These are phyloP conservation scores for Drosophila tani DNA, from an alignment of 1,140 invertebrate species.

Conservation along the genomic window DNA sequence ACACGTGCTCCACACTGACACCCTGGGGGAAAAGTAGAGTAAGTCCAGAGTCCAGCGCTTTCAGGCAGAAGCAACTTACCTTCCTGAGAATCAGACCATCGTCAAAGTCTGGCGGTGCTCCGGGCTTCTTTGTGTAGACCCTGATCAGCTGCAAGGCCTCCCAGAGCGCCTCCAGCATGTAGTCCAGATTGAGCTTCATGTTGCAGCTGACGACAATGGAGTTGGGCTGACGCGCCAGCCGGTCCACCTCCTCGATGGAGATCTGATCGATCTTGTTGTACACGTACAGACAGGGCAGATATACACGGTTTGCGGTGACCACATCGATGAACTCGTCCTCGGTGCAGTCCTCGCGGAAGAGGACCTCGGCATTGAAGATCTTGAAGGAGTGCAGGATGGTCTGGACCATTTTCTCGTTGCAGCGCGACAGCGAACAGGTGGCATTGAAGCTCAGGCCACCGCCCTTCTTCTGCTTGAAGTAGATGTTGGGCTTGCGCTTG, in stretches of 20 bases:
- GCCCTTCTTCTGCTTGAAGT: slow-evolving; percentile 99
- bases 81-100: slow-evolving; percentile 96
- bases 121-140: slow-evolving; percentile 99
- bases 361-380: slow-evolving; percentile 99
- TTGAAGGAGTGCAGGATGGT: slow-evolving; percentile 99
- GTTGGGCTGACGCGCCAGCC: slow-evolving; percentile 95
- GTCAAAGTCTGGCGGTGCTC: slow-evolving; percentile 97
- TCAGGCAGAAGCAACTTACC: slow-evolving; percentile 64
- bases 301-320: slow-evolving; percentile 98
- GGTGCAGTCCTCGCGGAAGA: slow-evolving; percentile 98
- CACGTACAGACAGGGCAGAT: slow-evolving; percentile 98
- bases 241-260: slow-evolving; percentile 99
- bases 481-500: slow-evolving; percentile 97
- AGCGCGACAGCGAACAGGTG: slow-evolving; percentile 96
- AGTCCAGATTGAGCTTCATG: slow-evolving; percentile 99
- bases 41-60: no score
- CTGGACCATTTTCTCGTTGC: slow-evolving; percentile 99
- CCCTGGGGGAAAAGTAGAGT: slow-evolving; percentile 86
- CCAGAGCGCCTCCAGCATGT: slow-evolving; percentile 96
- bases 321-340: slow-evolving; percentile 99
- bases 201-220: slow-evolving; percentile 99
- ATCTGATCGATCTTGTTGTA: slow-evolving; percentile 99
- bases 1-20: slow-evolving; percentile 98
- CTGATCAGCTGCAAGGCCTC: slow-evolving; percentile 96
- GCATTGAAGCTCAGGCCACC: slow-evolving; percentile 99